A percentile compares a stretch with the other conserved stretches of the same genome.
phyloP scores from a whole-genome alignment of 1,140 invertebrate genomes.

The Nebria ingens region DNA sequence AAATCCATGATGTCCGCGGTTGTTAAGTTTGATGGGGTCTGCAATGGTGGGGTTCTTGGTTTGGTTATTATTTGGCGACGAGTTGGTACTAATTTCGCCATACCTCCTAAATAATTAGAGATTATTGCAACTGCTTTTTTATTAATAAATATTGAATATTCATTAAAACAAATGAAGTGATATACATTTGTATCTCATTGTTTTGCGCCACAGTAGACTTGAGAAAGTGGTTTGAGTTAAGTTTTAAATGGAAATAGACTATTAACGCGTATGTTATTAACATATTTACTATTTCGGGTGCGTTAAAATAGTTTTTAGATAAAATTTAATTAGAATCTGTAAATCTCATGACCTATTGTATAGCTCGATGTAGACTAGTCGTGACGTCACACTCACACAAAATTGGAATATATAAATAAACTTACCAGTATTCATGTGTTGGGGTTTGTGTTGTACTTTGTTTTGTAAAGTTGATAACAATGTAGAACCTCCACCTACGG shows the following conservation, averaged over 20 bases:
- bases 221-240: not conserved
- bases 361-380: too few relatives aligned
- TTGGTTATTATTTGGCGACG: slow-evolving; percentile 14
- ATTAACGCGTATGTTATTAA: too few relatives aligned
- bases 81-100: slow-evolving; percentile 19
- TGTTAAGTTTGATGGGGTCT: slow-evolving; percentile 39
- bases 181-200: not conserved
- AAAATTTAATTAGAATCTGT: too few relatives aligned
- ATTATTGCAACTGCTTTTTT: slow-evolving; percentile 29
- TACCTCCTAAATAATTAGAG: slow-evolving; percentile 24
- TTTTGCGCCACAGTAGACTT: not conserved
- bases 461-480: slow-evolving; percentile 7
- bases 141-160: slow-evolving; percentile 27
- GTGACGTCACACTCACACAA: too few relatives aligned
- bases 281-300: too few relatives aligned
- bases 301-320: too few relatives aligned
- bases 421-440: too few relatives aligned
- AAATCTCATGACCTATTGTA: too few relatives aligned
- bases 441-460: slow-evolving; percentile 9
- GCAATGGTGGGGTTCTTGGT: slow-evolving; percentile 20
- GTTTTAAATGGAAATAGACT: too few relatives aligned
- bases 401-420: too few relatives aligned
- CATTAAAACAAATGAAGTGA: not conserved
- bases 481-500: not conserved
- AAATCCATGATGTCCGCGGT: slow-evolving; percentile 51